Percentiles rank a stretch among this genome's conserved stretches.
These are phyloP conservation scores for Bostrychus sinensis DNA, from an alignment of 2,113 vertebrate species.

Conservation along the genomic window DNA sequence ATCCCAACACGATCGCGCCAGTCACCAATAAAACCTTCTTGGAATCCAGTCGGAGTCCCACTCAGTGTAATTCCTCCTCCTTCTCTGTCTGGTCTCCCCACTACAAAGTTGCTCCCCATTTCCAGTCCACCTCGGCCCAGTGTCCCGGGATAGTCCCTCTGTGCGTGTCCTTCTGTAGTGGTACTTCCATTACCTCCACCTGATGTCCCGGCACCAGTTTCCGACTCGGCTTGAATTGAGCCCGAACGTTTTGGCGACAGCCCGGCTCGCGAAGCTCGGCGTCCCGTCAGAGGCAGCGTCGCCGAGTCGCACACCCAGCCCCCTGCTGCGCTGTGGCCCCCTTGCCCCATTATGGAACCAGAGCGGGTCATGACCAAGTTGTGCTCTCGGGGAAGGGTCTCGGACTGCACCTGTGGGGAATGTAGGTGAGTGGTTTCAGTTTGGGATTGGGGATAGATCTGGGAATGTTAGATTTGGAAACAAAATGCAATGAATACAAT, in stretches of 20 bases:
- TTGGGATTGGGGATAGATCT: slow-evolving; percentile 51
- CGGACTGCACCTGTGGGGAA: slow-evolving; percentile 78
- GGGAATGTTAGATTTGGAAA: slow-evolving; percentile 41
- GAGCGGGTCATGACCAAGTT: slow-evolving; percentile 81
- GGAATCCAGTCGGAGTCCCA: slow-evolving; percentile 69
- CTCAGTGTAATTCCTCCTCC: slow-evolving; percentile 69
- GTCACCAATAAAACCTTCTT: slow-evolving; percentile 76
- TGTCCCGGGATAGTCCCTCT: slow-evolving; percentile 72
- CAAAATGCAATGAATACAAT: slow-evolving; percentile 28
- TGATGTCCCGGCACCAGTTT: slow-evolving; percentile 31
- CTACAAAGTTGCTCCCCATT: slow-evolving; percentile 80
- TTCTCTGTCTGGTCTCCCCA: slow-evolving; percentile 75
- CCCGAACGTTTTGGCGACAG: slow-evolving; percentile 64
- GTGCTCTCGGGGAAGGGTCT: slow-evolving; percentile 69
- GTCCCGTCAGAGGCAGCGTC: slow-evolving; percentile 74
- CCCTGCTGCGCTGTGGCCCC: slow-evolving; percentile 46
- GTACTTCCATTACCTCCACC: slow-evolving; percentile 13
- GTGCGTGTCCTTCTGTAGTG: slow-evolving; percentile 65
- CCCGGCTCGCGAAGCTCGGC: slow-evolving; percentile 63
- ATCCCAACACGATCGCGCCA: slow-evolving; percentile 78
- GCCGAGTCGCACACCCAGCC: slow-evolving; percentile 78
- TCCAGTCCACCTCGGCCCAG: slow-evolving; percentile 77
- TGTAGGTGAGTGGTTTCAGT: slow-evolving; percentile 71
- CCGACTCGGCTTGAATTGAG: slow-evolving; percentile 50
- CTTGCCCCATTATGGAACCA: slow-evolving; percentile 65